Percentiles rank a stretch among this genome's conserved stretches.
Conservation (phyloP, 1,140 invertebrate species). For the Watersipora subatra region DNA sequence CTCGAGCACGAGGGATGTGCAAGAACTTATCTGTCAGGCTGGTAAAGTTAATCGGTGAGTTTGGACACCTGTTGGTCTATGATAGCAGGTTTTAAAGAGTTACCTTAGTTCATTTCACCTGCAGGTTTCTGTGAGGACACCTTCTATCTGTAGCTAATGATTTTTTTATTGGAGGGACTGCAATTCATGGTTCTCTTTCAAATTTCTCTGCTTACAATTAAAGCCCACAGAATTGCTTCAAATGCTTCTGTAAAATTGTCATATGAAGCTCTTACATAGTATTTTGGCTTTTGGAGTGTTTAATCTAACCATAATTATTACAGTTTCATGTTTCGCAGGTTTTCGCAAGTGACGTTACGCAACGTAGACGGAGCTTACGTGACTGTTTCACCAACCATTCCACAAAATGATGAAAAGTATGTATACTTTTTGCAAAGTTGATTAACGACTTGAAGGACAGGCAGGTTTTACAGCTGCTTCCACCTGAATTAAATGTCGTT, state of each 20-base stretch:
- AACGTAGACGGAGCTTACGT: constrained; percentile 25
- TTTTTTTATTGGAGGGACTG: constrained; percentile 1
- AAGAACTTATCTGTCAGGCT: constrained; percentile 30
- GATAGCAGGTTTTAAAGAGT: not conserved
- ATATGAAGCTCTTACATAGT: too few species aligned
- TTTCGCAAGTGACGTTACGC: constrained; percentile 18
- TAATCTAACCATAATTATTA: too few species aligned
- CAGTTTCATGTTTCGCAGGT: constrained; percentile 23
- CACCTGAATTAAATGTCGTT: not conserved
- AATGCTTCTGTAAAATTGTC: too few species aligned
- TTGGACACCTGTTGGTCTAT: not conserved
- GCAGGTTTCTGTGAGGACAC: not conserved
- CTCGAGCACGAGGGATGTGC: constrained; percentile 28
- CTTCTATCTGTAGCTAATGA: not conserved
- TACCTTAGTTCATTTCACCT: not conserved
- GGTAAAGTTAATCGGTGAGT: constrained; percentile 28
- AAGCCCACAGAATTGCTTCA: too few species aligned
- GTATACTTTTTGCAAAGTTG: too few species aligned
- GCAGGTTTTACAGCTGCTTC: too few species aligned
- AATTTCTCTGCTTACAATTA: too few species aligned
- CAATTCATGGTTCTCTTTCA: not conserved
- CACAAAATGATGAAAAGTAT: constrained; percentile 22
- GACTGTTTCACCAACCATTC: constrained; percentile 28
- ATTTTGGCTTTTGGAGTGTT: too few species aligned
- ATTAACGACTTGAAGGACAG: too few species aligned